Evolutionary conservation across 2,797 vertebrate genomes (phyloP), one percentile per base, ranked within the genome.

Genomic region (Pelobates cultripes): DNA sequence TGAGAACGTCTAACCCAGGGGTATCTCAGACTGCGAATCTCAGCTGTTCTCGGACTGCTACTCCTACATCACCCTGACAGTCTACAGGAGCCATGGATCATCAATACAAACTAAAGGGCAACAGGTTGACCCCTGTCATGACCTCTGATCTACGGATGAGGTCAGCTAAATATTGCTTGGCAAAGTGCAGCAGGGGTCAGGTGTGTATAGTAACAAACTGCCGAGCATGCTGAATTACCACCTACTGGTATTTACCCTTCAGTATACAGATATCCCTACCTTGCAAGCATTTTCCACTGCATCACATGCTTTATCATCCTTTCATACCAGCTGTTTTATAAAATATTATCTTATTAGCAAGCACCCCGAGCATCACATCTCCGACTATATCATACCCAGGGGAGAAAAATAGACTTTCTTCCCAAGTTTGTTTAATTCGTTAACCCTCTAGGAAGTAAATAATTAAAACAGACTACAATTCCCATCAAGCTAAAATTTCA

Each of bases 71-170:
- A 51, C 47, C 47, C 5, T 51, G 47, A 28, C 28, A 28, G 28
- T 2, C 28, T 1, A 28, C 28, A 28, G 47, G 47, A 51, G 47
- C 47, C 10, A 3, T 51, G 47, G 47, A 6, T 10, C 5, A 51
- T 5, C 47, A 6, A 51, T 28, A 28, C 28, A 2, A 51, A 10
- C 47, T 51, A 10, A 51, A 6, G 47, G 47, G 1, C 47, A 5
- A 51, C 5, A 51, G 47, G 1, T 51, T 51, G 47, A 51, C 10
- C 2, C 10, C 47, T 6, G 47, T 51, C 61, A 60, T 15, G 60
- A 64, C 42, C 28, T 14, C 12, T 61, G 42, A 69, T 47, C 64
- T 74, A 40, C 17, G 61, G 60, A 17, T 69, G 63, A 70, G 76
- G 70, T 78, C 76, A 75, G 70, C 63, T 41, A 43, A 43, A 53